Evolutionary conservation across 2,113 vertebrate genomes (phyloP), one percentile per base, ranked within the genome.

Genomic region (Chaenocephalus aceratus): DNA sequence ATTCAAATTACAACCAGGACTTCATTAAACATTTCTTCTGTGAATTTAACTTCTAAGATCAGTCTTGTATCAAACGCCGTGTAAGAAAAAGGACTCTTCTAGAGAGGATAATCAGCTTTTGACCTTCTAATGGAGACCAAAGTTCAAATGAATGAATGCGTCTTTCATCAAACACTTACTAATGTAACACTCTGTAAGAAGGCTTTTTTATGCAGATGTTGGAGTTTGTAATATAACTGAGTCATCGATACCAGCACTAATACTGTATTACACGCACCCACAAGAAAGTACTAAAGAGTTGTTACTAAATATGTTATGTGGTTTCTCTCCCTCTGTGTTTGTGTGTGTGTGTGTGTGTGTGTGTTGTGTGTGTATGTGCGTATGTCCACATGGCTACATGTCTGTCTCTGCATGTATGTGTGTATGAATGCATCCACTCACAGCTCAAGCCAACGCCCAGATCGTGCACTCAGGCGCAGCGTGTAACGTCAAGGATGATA

Each of bases 401-500:
- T 12, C 54, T 86, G 8, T 83, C 46, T 72, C 11, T 62, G 72
- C 51, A 30, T 71, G 71, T 66, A 57, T 77, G 62, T 63, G 36
- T 41, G 36, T 59, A 67, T 67, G 54, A 48, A 62, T 77, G 67
- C 7, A 36, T 78, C 60, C n/a, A 26, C 72, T 73, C 82, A 61
- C 94, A 99, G 98, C 97, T 93, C 97, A 97, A 68, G 96, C 98
- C 82, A 97, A 98, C 68, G 98, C 98, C 36, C 98, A 99, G 92
- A 99, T 99, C 3, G 96, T 97, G 79, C 98, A 99, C 63, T 97
- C 97, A 0, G 97, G 98, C 52, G 98, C 98, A 78, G 98, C 98
- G 0, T 99, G 98, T 2, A 97, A 98, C 89, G 97, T 99, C 83
- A 99, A 99, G 83, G 97, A 99, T 79, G 98, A 99, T 89, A 98